phyloP scores from a whole-genome alignment of 2,888 invertebrate species.

The Saturnia japonica region DNA sequence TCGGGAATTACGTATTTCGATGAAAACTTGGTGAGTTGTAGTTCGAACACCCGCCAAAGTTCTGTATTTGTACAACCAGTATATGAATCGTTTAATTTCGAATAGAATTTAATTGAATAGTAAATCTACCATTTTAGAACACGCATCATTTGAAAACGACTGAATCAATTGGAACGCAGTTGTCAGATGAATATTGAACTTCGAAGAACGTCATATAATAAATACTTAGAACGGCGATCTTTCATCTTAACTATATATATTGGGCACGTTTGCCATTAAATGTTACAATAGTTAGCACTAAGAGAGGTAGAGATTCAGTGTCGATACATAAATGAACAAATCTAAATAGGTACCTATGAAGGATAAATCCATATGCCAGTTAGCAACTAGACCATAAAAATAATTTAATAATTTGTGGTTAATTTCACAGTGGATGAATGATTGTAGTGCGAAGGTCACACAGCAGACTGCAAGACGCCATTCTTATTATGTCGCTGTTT shows the following conservation, averaged over 20 bases:
- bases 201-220: no score
- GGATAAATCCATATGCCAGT: constrained; percentile 8
- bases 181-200: neutral
- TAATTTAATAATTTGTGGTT: constrained; percentile 19
- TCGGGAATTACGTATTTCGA: no score
- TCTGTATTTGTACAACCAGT: no score
- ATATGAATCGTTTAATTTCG: no score
- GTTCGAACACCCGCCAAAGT: no score
- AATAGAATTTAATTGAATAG: no score
- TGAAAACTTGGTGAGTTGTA: no score
- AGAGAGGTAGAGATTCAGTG: neutral
- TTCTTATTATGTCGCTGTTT: constrained; percentile 1
- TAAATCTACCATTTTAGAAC: neutral
- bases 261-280: neutral
- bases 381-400: constrained; percentile 7
- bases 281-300: neutral
- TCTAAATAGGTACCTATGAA: neutral
- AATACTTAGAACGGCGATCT: neutral
- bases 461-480: constrained; percentile 30
- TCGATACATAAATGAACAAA: neutral
- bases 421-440: constrained; percentile 35
- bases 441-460: constrained; percentile 42
- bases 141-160: neutral
- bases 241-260: neutral
- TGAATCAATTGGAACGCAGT: neutral